These are phyloP conservation scores for Scytalopus superciliaris DNA, from an alignment of 2,113 vertebrate genomes.

Conservation along the genomic window DNA sequence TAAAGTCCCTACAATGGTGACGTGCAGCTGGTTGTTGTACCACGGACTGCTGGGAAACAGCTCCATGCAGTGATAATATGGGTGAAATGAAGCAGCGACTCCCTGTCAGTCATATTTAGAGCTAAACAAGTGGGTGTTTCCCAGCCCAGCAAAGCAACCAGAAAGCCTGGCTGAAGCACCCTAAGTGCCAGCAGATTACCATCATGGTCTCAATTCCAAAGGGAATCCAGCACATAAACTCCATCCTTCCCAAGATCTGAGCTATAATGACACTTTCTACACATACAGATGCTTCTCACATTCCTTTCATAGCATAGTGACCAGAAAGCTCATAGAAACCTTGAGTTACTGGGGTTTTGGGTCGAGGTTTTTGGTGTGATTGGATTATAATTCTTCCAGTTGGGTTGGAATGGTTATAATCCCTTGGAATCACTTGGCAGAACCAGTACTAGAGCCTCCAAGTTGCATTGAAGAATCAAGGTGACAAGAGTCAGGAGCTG, in stretches of 20 bases:
- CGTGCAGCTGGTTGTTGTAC: neutral
- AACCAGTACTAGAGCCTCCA: neutral
- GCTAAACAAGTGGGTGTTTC: neutral
- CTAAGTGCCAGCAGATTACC: neutral
- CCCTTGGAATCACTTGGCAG: neutral
- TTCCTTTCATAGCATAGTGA: neutral
- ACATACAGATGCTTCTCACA: neutral
- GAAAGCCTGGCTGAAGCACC: neutral
- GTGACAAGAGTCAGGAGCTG: neutral
- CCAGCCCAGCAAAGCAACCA: neutral
- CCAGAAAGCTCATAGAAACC: neutral
- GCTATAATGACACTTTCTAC: neutral
- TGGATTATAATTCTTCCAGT: neutral
- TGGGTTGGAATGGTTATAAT: neutral
- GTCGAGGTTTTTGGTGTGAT: neutral
- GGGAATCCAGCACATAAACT: neutral
- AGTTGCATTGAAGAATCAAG: neutral
- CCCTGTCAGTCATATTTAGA: neutral
- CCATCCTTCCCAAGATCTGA: neutral
- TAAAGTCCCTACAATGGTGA: neutral
- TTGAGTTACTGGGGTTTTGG: neutral
- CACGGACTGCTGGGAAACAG: neutral
- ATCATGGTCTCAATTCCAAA: neutral
- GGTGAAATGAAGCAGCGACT: neutral
- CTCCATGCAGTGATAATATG: neutral